phyloP scores from a whole-genome alignment of 2,113 vertebrate species.

The Aldabrachelys gigantea region DNA sequence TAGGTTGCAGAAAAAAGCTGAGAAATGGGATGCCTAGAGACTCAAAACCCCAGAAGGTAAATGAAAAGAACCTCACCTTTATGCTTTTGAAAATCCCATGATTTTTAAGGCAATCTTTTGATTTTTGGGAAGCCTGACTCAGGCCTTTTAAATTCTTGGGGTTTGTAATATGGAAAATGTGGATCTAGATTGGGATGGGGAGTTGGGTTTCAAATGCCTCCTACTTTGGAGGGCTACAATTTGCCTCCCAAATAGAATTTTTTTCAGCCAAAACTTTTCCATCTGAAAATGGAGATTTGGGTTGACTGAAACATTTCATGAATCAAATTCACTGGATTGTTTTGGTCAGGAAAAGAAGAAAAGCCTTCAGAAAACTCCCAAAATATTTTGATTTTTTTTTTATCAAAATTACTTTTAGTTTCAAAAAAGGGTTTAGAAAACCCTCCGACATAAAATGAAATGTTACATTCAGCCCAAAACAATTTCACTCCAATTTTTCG shows the following conservation, averaged over 20 bases:
- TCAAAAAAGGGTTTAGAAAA: background rate
- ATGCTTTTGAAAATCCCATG: background rate
- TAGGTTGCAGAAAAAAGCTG: background rate
- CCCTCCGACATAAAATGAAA: background rate
- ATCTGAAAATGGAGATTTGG: background rate
- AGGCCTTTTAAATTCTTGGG: background rate
- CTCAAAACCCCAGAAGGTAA: background rate
- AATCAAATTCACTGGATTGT: background rate
- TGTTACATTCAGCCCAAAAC: background rate
- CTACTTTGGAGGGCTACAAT: background rate
- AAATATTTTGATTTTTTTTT: background rate
- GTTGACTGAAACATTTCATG: background rate
- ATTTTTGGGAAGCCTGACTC: background rate
- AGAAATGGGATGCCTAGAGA: background rate
- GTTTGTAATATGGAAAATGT: background rate
- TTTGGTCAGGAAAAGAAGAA: background rate
- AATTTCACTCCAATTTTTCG: background rate
- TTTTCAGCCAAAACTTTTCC: background rate
- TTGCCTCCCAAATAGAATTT: background rate
- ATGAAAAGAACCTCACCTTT: background rate
- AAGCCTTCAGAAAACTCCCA: background rate
- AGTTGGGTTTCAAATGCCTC: background rate
- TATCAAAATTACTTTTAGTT: background rate
- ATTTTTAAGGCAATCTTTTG: background rate
- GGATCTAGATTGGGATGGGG: background rate